Evolutionary conservation across 2,797 vertebrate species (phyloP), one percentile per base, ranked within the genome.

Genomic region (Gorsachius magnificus): DNA sequence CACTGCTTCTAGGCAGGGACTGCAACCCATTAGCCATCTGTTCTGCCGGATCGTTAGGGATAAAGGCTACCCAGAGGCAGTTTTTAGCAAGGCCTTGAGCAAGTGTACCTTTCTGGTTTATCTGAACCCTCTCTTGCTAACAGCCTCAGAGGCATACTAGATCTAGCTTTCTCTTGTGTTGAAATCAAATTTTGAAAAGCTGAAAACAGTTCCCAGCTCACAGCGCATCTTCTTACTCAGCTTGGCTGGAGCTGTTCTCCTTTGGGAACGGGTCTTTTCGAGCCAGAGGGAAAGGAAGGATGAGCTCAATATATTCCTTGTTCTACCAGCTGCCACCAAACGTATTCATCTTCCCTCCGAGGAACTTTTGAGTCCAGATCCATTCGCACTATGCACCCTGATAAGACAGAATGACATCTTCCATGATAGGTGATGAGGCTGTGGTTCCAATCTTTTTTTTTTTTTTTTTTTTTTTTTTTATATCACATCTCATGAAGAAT

Each of bases 11-110:
- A 95, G 82, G 58, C 87, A 96, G 89, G 68, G 76, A 63, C 84
- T 83, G 92, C 79, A 91, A 81, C 89, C 72, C 56, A 10, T 95
- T 96, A 94, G 76, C 96, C 96, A 97, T 97, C 96, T 97, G 96
- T 86, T 97, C 85, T 78, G 60, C 33, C 13, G 15, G 88, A 74
- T 93, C 7, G 0, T 92, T 74, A 90, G 64, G 82, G 70, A 83
- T 72, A 72, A 56, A 74, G 54, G 46, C 51, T 89, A 83, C 69
- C 60, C 77, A 89, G 80, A 85, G 36, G 54, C 36, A 83, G 65
- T 45, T 85, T 94, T 92, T 53, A 83, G 38, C 21, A 58, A 94
- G 60, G 35, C 50, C 64, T 83, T 70, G n/a, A 83, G 87, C 58
- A 86, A 81, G 26, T 29, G 31, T 56, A 89, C 61, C 69, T 92